Conservation (phyloP, 2,797 vertebrate genomes). For the Neoniphon sammara region DNA sequence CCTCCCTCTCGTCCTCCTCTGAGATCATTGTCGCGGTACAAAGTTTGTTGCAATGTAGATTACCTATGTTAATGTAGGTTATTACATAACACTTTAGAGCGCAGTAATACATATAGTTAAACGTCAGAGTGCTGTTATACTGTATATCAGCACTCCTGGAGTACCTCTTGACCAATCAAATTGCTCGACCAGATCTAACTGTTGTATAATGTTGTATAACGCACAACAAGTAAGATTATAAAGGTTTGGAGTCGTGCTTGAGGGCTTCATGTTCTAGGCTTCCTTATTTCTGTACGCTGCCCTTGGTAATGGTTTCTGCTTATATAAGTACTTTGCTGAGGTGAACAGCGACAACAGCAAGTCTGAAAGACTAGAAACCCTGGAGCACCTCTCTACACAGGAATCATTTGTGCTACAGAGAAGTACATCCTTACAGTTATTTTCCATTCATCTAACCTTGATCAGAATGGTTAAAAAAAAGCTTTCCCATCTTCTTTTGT, state of each 20-base stretch:
- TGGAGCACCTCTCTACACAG: conserved; percentile 13
- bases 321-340: conserved; percentile 11
- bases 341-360: conserved; percentile 28
- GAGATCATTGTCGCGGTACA: no score
- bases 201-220: no score
- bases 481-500: neutral
- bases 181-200: no score
- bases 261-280: conserved; percentile 14
- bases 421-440: neutral
- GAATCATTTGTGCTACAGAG: neutral
- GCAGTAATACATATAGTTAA: no score
- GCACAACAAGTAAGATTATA: conserved; percentile 12
- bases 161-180: no score
- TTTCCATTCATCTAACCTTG: conserved; percentile 17
- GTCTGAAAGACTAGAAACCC: conserved; percentile 23
- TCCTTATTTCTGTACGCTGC: conserved; percentile 32
- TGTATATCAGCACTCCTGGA: no score
- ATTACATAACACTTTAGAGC: no score
- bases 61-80: no score
- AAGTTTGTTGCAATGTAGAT: no score
- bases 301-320: conserved; percentile 44
- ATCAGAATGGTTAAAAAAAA: conserved; percentile 10
- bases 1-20: no score
- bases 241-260: conserved; percentile 2
- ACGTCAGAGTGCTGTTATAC: no score